These are phyloP conservation scores for Neogobius melanostomus DNA, from an alignment of 2,113 vertebrate species.

Conservation along the genomic window DNA sequence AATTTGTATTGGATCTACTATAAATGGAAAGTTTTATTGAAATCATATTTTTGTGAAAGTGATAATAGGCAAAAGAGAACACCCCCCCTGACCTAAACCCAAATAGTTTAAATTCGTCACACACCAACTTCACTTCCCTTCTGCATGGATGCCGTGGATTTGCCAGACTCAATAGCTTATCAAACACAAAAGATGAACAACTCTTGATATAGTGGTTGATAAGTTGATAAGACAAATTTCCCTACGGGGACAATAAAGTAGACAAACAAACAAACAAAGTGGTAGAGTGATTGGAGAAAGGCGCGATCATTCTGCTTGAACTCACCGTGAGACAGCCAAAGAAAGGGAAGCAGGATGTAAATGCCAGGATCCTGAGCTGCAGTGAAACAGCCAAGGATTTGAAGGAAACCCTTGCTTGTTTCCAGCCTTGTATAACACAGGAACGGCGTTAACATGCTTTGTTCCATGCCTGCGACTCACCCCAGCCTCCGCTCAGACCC, in stretches of 20 bases:
- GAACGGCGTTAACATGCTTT: constrained; percentile 72
- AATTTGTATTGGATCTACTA: constrained; percentile 5
- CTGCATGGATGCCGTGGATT: background rate
- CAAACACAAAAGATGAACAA: constrained; percentile 12
- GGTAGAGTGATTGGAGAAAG: background rate
- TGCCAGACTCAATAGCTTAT: constrained; percentile 14
- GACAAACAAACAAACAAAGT: too few species aligned
- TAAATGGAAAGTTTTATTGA: background rate
- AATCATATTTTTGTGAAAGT: constrained; percentile 7
- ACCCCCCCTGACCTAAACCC: background rate
- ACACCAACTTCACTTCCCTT: background rate
- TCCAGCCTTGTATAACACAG: constrained; percentile 76
- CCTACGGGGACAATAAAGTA: too few species aligned
- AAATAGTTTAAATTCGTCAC: constrained; percentile 9
- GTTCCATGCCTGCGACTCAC: constrained; percentile 57
- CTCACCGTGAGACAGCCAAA: constrained; percentile 12
- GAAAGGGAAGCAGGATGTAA: constrained; percentile 10
- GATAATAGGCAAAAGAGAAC: constrained; percentile 8
- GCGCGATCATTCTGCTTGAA: constrained; percentile 16
- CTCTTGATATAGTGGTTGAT: constrained; percentile 5
- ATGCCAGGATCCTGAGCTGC: constrained; percentile 22
- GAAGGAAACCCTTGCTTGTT: constrained; percentile 60
- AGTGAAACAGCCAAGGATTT: constrained; percentile 43
- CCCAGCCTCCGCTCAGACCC: constrained; percentile 45
- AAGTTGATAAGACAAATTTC: too few species aligned